Evolutionary conservation across 1,140 invertebrate genomes (phyloP).

Genomic region (Drosophila malerkotliana): DNA sequence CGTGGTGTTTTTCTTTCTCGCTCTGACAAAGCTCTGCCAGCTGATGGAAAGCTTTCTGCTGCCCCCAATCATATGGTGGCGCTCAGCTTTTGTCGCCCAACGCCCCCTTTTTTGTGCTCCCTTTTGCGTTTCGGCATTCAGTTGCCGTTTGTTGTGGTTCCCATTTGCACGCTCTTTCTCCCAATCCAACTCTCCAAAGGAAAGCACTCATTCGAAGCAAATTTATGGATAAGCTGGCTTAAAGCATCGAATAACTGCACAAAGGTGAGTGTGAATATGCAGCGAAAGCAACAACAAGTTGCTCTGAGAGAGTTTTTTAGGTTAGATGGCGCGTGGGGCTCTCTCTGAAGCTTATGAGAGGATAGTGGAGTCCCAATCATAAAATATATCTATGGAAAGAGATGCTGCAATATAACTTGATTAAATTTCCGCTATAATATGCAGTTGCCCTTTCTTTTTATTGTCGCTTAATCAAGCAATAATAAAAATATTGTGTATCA

Average conservation of each 20-base stretch:
- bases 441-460: constrained; percentile 1
- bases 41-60: constrained; percentile 14
- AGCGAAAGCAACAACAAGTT: neutral
- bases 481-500: neutral
- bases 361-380: constrained; percentile 16
- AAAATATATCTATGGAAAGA: constrained; percentile 17
- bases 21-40: constrained; percentile 2
- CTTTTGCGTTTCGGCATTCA: constrained; percentile 19
- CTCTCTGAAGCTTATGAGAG: neutral
- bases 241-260: neutral
- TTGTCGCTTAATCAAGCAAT: neutral
- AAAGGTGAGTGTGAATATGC: constrained; percentile 8
- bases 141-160: constrained; percentile 46
- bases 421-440: constrained; percentile 1
- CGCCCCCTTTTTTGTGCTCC: neutral
- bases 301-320: constrained; percentile 4
- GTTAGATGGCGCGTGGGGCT: constrained; percentile 29
- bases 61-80: constrained; percentile 21
- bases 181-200: neutral
- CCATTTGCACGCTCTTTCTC: constrained; percentile 2
- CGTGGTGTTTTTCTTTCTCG: neutral
- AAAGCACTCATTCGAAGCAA: neutral
- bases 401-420: constrained; percentile 3
- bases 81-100: neutral
- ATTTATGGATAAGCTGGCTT: constrained; percentile 1